A percentile compares a stretch with the other conserved stretches of the same genome.
Evolutionary conservation across 2,113 vertebrate species (phyloP).

Genomic region (Sinocyclocheilus maitianheensis): DNA sequence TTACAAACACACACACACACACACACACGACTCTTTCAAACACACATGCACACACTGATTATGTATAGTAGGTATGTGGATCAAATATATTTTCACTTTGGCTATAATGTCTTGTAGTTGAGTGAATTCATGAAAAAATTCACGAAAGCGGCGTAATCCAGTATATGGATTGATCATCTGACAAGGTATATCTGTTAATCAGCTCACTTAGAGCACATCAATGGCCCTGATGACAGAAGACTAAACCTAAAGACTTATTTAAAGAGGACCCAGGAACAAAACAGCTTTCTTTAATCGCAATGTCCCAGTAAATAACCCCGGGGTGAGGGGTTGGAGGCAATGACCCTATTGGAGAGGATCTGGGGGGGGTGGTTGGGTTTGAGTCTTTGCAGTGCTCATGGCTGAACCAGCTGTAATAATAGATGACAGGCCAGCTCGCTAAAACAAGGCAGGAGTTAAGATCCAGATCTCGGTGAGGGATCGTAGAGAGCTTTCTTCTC

Average conservation of each 20-base stretch:
- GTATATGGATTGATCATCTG: constrained; percentile 57
- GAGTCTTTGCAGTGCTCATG: constrained; percentile 67
- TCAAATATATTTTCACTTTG: not conserved
- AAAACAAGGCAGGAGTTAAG: constrained; percentile 59
- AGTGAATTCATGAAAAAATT: not conserved
- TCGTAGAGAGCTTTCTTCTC: constrained; percentile 70
- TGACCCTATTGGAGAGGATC: constrained; percentile 68
- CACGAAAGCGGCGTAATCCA: constrained; percentile 39
- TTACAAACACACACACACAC: constrained; percentile 64
- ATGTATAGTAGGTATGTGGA: not conserved
- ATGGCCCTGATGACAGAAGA: constrained; percentile 71
- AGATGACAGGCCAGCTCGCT: constrained; percentile 69
- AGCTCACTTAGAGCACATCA: constrained; percentile 75
- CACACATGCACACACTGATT: constrained; percentile 40
- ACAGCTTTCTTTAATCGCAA: constrained; percentile 71
- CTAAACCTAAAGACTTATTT: constrained; percentile 56
- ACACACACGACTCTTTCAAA: constrained; percentile 35
- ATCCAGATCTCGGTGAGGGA: constrained; percentile 54
- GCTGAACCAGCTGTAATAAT: constrained; percentile 80
- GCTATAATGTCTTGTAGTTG: not conserved
- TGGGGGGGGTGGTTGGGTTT: constrained; percentile 51
- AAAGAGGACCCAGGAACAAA: constrained; percentile 65
- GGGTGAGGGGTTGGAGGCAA: constrained; percentile 69
- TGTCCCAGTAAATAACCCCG: constrained; percentile 72
- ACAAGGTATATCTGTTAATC: constrained; percentile 70